Conservation (phyloP, 2,797 vertebrate genomes). For the Acanthis flammea region DNA sequence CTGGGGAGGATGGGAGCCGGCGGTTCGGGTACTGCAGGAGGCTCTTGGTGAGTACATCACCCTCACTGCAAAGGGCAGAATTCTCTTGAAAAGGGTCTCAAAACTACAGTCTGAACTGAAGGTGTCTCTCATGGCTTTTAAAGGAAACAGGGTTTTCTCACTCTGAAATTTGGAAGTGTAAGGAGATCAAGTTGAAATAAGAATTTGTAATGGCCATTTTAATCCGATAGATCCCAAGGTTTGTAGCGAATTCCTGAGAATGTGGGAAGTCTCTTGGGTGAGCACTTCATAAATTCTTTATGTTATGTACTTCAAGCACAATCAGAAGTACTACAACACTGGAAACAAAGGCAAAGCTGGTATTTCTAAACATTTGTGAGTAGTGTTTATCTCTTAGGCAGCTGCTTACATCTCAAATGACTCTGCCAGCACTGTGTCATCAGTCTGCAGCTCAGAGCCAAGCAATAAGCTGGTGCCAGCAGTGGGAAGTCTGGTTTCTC, state of each 20-base stretch:
- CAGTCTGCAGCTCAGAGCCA: background rate
- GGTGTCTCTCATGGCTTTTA: background rate
- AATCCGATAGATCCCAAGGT: background rate
- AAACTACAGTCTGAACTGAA: background rate
- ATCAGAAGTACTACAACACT: background rate
- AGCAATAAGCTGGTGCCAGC: background rate
- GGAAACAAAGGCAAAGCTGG: background rate
- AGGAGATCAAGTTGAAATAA: background rate
- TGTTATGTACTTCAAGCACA: background rate
- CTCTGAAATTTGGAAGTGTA: background rate
- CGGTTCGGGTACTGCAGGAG: slow-evolving; percentile 97
- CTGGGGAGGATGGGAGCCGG: slow-evolving; percentile 96
- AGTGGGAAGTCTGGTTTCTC: background rate
- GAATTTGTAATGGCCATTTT: background rate
- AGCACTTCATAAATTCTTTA: background rate
- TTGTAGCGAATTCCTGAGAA: background rate
- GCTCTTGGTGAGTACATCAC: slow-evolving; percentile 85
- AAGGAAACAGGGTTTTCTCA: background rate
- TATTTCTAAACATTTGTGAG: slow-evolving; percentile 38
- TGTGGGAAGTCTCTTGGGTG: background rate
- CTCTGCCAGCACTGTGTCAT: background rate
- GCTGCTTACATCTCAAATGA: slow-evolving; percentile 3
- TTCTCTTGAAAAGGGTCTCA: background rate
- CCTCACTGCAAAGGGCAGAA: background rate
- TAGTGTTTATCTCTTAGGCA: background rate